Evolutionary conservation across 2,888 invertebrate species (phyloP), one percentile per base, ranked within the genome.

Genomic region (Pherbina coryleti): DNA sequence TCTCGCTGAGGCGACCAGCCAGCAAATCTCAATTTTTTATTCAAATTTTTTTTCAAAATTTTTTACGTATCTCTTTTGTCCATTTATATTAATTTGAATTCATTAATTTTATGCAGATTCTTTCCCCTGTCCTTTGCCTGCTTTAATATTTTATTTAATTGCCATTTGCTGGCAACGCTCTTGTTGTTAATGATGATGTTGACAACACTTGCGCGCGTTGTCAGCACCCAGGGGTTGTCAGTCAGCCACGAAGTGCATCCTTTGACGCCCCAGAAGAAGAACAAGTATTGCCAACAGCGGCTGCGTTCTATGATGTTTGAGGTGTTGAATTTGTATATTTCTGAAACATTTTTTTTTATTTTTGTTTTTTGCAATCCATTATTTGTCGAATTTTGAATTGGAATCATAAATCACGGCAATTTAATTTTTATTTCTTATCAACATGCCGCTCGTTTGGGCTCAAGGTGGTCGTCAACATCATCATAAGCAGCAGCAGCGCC

Each of bases 121-220:
- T 57, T 14, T 19, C 17, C 22, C 19, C 74, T 70, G 44, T 14
- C 34, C 14, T 34, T 60, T 57, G 17, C 11, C 19, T 7, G 57
- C 22, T 8, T 11, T 44, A 44, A 11, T 2, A 1, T 11, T 44
- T 1, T 7, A 44, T 44, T 11, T 44, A 22, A 25, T 44, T 53
- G 69, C 5, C 37, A 25, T 72, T 60, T 73, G 72, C 82, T 69
- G 69, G 69, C 70, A 49, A 55, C 74, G 60, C 53, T 78, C 78
- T 83, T 84, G 84, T 82, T 81, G 83, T 84, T 86, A 86, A 86
- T 85, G 85, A 85, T 84, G 85, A 82, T 84, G 86, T 86, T 85
- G 86, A 85, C 85, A 79, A 81, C 74, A 75, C 8, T 14, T 62
- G 3, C 66, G 22, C 44, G 14, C 44, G 44, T 44, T 44, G 44